phyloP scores from a whole-genome alignment of 2,113 vertebrate genomes.

The Thunnus maccoyii region DNA sequence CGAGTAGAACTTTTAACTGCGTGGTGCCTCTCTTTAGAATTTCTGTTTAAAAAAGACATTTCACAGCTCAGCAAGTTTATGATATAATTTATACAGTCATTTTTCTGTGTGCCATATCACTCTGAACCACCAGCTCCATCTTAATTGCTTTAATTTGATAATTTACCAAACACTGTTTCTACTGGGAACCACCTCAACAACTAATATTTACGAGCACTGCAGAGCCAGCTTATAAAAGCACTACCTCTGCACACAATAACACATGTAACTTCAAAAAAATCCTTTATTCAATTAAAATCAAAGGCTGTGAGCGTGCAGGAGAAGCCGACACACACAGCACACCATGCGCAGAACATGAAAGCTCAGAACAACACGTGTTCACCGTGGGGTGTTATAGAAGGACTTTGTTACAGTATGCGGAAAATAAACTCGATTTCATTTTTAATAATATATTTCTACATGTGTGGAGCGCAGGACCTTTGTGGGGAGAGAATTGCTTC shows the following conservation, averaged over 20 bases:
- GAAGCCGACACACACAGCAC: not conserved
- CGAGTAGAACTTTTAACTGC: not conserved
- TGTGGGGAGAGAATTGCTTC: not conserved
- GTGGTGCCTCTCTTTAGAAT: not conserved
- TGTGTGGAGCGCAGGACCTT: not conserved
- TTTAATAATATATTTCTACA: conserved; percentile 31
- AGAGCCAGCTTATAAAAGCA: not conserved
- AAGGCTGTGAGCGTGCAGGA: conserved; percentile 1
- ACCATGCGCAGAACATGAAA: not conserved
- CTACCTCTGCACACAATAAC: not conserved
- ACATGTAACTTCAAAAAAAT: not conserved
- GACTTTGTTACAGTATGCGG: not conserved
- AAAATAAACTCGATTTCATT: conserved; percentile 11
- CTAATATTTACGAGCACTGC: not conserved
- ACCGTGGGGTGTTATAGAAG: not conserved
- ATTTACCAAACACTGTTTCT: not conserved
- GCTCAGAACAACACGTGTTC: not conserved
- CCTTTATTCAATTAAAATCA: conserved; percentile 10
- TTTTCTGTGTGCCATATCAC: not conserved
- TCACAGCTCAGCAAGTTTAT: not conserved
- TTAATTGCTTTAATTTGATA: conserved; percentile 8
- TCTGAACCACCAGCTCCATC: not conserved
- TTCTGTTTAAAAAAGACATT: not conserved
- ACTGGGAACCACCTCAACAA: not conserved
- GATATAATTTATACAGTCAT: not conserved